These are phyloP conservation scores for Limanda limanda DNA, from an alignment of 2,113 vertebrate species.

Conservation along the genomic window DNA sequence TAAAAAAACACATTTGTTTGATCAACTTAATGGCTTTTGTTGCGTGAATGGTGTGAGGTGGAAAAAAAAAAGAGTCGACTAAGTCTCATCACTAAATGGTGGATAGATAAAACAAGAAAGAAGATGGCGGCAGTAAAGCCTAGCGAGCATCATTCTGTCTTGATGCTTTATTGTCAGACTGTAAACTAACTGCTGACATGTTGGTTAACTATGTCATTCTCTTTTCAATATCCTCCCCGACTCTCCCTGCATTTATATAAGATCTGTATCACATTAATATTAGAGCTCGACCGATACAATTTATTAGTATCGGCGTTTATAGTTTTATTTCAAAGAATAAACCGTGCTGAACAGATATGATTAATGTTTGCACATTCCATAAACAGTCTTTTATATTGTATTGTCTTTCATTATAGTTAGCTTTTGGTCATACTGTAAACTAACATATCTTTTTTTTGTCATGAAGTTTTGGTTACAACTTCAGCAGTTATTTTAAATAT, in stretches of 20 bases:
- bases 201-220: neutral
- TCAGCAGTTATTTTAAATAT: too few relatives aligned
- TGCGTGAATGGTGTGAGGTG: neutral
- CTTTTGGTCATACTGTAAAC: too few relatives aligned
- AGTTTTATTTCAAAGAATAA: neutral
- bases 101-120: constrained; percentile 19
- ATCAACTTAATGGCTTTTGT: constrained; percentile 58
- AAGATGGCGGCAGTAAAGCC: constrained; percentile 4
- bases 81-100: constrained; percentile 10
- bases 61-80: neutral
- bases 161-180: neutral
- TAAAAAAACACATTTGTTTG: constrained; percentile 48
- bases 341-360: too few relatives aligned
- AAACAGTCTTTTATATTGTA: too few relatives aligned
- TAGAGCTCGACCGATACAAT: neutral
- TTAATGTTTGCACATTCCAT: too few relatives aligned
- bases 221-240: neutral
- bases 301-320: neutral
- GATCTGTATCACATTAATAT: neutral
- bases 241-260: neutral
- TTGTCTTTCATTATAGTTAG: too few relatives aligned
- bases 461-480: too few relatives aligned
- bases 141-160: neutral
- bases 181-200: neutral
- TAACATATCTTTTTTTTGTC: too few relatives aligned